Evolutionary conservation across 2,797 vertebrate genomes (phyloP).

Genomic region (Anableps anableps): DNA sequence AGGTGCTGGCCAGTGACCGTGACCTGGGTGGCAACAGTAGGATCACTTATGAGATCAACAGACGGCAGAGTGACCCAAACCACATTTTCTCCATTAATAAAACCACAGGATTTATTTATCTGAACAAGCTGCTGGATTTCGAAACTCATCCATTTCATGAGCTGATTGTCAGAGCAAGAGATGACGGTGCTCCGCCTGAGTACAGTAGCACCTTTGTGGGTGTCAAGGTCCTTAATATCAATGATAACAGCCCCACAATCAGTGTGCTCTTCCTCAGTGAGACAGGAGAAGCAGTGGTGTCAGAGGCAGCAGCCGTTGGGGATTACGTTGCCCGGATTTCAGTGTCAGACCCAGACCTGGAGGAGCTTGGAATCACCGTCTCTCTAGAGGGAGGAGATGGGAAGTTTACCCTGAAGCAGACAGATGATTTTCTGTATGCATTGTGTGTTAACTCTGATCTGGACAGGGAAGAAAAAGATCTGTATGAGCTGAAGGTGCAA

Average conservation of each 20-base stretch:
- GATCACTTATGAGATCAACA: slow-evolving; percentile 84
- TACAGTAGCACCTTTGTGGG: slow-evolving; percentile 84
- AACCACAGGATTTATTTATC: slow-evolving; percentile 82
- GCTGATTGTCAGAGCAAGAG: slow-evolving; percentile 86
- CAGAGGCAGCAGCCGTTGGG: slow-evolving; percentile 84
- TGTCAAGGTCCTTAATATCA: slow-evolving; percentile 87
- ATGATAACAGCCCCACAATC: slow-evolving; percentile 89
- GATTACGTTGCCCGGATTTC: slow-evolving; percentile 90
- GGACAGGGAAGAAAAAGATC: slow-evolving; percentile 85
- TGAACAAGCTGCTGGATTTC: slow-evolving; percentile 87
- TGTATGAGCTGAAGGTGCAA: slow-evolving; percentile 83
- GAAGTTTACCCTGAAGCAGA: slow-evolving; percentile 82
- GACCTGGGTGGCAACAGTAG: slow-evolving; percentile 86
- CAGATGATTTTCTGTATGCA: slow-evolving; percentile 83
- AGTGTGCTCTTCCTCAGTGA: slow-evolving; percentile 88
- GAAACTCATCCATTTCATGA: slow-evolving; percentile 85
- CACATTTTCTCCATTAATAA: slow-evolving; percentile 84
- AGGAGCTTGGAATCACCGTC: slow-evolving; percentile 62
- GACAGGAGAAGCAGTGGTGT: slow-evolving; percentile 82
- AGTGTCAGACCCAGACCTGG: slow-evolving; percentile 87
- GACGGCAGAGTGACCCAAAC: slow-evolving; percentile 80
- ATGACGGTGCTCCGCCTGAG: slow-evolving; percentile 87
- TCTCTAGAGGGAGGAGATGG: slow-evolving; percentile 81
- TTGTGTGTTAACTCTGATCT: slow-evolving; percentile 85
- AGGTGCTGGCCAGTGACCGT: slow-evolving; percentile 85